Percentiles rank a stretch among this genome's conserved stretches.
phyloP scores from a whole-genome alignment of 2,888 invertebrate species.

The Heliconius aoede region DNA sequence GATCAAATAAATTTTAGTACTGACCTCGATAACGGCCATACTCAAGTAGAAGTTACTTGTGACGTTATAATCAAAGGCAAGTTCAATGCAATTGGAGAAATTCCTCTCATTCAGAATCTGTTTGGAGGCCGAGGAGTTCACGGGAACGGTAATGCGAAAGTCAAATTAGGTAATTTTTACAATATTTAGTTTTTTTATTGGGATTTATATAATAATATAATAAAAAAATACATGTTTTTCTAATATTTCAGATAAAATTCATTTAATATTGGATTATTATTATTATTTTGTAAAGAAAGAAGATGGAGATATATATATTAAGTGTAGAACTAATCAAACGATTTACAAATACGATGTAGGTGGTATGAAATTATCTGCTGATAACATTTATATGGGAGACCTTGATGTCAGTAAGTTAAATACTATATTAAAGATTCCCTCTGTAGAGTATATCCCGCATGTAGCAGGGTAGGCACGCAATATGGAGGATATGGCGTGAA shows the following conservation, averaged over 20 bases:
- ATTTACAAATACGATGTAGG: constrained; percentile 51
- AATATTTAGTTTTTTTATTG: neutral
- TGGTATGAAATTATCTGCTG: constrained; percentile 51
- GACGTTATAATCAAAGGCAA: constrained; percentile 51
- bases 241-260: constrained; percentile 55
- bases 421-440: neutral
- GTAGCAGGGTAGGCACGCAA: too few species aligned
- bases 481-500: too few species aligned
- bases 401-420: constrained; percentile 59
- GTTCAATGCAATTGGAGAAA: constrained; percentile 47
- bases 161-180: constrained; percentile 55
- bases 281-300: constrained; percentile 48
- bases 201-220: neutral
- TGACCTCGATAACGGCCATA: constrained; percentile 31
- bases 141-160: constrained; percentile 58
- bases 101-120: constrained; percentile 50
- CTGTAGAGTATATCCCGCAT: too few species aligned
- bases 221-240: neutral
- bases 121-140: constrained; percentile 48
- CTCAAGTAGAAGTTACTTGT: constrained; percentile 32
- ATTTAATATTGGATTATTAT: constrained; percentile 48
- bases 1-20: constrained; percentile 33
- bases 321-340: constrained; percentile 45
- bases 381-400: constrained; percentile 55
- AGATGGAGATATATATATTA: constrained; percentile 53